A percentile compares a stretch with the other conserved stretches of the same genome.
These are phyloP conservation scores for Melieria omissa DNA, from an alignment of 2,888 invertebrate genomes.

Conservation along the genomic window DNA sequence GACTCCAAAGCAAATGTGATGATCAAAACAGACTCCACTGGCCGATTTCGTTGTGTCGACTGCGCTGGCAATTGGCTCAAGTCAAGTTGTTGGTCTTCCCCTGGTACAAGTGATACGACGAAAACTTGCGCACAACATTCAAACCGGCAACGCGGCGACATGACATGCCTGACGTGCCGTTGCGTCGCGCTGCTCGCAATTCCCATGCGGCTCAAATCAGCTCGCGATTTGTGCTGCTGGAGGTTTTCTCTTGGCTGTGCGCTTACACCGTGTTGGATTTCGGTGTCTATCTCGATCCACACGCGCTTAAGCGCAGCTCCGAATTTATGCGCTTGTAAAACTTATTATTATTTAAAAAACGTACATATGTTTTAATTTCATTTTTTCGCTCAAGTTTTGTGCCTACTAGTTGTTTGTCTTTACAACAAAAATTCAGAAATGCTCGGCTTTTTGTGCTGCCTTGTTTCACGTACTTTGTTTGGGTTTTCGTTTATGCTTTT, in stretches of 20 bases:
- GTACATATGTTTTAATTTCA: not conserved
- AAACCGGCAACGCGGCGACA: too few relatives aligned
- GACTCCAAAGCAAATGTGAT: too few relatives aligned
- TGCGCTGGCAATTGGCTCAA: too few relatives aligned
- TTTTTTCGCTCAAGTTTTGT: too few relatives aligned
- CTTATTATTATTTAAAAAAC: conserved; percentile 7
- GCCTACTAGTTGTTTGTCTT: too few relatives aligned
- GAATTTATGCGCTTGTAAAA: not conserved
- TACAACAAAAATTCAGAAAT: too few relatives aligned
- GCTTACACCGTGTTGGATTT: not conserved
- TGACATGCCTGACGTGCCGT: not conserved
- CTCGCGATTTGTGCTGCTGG: conserved; percentile 6
- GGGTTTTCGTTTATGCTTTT: conserved; percentile 11
- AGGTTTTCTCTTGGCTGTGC: not conserved
- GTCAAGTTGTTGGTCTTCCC: too few relatives aligned
- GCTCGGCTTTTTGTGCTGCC: too few relatives aligned
- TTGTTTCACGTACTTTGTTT: conserved; percentile 19
- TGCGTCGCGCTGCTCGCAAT: not conserved
- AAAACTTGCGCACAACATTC: too few relatives aligned
- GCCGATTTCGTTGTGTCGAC: too few relatives aligned
- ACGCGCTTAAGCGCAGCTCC: not conserved
- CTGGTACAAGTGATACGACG: too few relatives aligned
- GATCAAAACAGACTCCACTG: too few relatives aligned
- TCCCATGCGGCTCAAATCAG: conserved; percentile 12
- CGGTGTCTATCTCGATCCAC: not conserved